Percentiles rank a stretch among this genome's conserved stretches.
phyloP scores from a whole-genome alignment of 2,113 vertebrate genomes.

The Hylia prasina region DNA sequence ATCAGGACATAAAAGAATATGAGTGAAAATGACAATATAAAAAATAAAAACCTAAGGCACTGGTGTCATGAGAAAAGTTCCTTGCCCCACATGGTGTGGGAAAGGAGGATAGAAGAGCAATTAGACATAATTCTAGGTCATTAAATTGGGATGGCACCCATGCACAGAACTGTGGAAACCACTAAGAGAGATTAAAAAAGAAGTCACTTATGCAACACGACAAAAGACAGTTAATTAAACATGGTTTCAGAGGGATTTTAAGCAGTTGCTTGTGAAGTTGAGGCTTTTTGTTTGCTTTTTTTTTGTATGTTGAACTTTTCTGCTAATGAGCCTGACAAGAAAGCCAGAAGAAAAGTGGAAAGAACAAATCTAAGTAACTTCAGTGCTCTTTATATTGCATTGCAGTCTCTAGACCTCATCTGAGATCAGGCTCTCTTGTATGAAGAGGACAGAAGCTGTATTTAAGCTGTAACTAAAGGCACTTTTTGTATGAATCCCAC shows the following conservation, averaged over 20 bases:
- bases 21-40: background rate
- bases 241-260: background rate
- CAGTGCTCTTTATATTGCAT: background rate
- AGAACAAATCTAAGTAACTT: background rate
- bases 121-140: constrained; percentile 57
- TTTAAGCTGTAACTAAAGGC: background rate
- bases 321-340: background rate
- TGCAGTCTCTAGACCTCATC: background rate
- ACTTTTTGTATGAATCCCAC: background rate
- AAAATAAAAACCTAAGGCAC: background rate
- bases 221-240: constrained; percentile 17
- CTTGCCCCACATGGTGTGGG: constrained; percentile 27
- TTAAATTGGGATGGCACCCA: constrained; percentile 18
- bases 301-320: background rate
- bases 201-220: background rate
- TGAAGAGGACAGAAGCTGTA: background rate
- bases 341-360: background rate
- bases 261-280: background rate
- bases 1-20: background rate
- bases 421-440: background rate
- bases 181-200: background rate
- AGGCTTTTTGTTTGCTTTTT: background rate
- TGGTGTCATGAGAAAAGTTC: background rate
- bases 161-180: constrained; percentile 39
- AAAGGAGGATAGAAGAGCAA: constrained; percentile 8